Evolutionary conservation across 2,113 vertebrate species (phyloP), one percentile per base, ranked within the genome.

Genomic region (Aptenodytes forsteri): DNA sequence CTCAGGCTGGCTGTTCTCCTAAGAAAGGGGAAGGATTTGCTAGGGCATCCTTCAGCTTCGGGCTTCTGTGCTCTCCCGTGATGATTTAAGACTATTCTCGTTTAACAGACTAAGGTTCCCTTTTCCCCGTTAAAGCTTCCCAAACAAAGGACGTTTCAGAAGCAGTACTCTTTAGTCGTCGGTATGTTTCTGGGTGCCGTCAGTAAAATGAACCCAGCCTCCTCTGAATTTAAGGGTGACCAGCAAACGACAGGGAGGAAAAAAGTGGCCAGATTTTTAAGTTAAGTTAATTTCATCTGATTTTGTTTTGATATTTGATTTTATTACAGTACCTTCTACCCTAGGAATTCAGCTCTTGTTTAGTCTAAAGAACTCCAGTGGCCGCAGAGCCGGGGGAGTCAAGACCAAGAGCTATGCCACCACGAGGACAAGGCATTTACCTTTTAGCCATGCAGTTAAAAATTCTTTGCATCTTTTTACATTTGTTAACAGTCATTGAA

Each of bases 251-350:
- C 1, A 1, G 27, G 30, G 17, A 61, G 18, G 27, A 58, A 79
- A 75, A 89, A 79, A 29, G 16, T 1, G 2, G 44, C 4, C 34
- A 56, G 49, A 50, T 54, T n/a, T n/a, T n/a, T n/a, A n/a, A n/a
- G n/a, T n/a, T 29, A 75, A 61, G 58, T 52, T 93, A 85, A 97
- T 93, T 93, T 80, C 78, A 73, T 72, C 67, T 90, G 92, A 94
- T 97, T 90, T 93, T 96, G 85, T 94, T 96, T 95, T 90, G 95
- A 81, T 96, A 81, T 81, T 78, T 92, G 58, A 66, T 95, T 97
- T 96, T 92, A 75, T 72, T 92, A 49, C 36, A 46, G 77, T 62
- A 62, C 84, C 47, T 85, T 91, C 81, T 69, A 80, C 81, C 32
- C 52, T 61, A 88, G 94, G 71, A 95, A 93, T 84, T 83, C 87